Conservation (phyloP, 2,113 vertebrate species). For the Gymnobelideus leadbeateri region DNA sequence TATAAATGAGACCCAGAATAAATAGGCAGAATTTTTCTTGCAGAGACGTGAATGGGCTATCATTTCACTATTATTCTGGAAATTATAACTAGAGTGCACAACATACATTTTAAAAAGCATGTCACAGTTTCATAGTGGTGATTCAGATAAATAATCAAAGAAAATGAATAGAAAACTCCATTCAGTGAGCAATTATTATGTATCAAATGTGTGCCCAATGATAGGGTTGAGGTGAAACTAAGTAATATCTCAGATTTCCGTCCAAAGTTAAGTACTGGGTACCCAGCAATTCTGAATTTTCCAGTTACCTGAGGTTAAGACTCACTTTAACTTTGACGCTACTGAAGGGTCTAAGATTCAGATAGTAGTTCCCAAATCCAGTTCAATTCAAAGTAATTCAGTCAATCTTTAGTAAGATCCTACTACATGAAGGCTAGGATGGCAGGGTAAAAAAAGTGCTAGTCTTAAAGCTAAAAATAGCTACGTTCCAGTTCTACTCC, state of each 20-base stretch:
- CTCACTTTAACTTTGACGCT: background rate
- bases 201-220: background rate
- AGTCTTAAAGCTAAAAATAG: background rate
- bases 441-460: background rate
- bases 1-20: conserved; percentile 39
- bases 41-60: conserved; percentile 31
- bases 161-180: background rate
- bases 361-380: background rate
- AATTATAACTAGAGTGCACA: conserved; percentile 46
- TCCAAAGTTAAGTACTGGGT: background rate
- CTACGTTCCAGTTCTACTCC: background rate
- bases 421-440: background rate
- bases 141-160: conserved; percentile 39
- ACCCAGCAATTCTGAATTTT: background rate
- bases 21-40: conserved; percentile 33
- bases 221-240: background rate
- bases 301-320: background rate
- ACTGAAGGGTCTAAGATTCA: background rate
- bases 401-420: background rate
- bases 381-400: background rate
- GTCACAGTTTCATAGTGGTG: conserved; percentile 17
- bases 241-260: background rate
- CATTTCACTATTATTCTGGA: conserved; percentile 58
- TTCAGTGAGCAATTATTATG: background rate
- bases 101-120: conserved; percentile 43